Evolutionary conservation across 2,113 vertebrate genomes (phyloP).

Genomic region (Rynchops niger): DNA sequence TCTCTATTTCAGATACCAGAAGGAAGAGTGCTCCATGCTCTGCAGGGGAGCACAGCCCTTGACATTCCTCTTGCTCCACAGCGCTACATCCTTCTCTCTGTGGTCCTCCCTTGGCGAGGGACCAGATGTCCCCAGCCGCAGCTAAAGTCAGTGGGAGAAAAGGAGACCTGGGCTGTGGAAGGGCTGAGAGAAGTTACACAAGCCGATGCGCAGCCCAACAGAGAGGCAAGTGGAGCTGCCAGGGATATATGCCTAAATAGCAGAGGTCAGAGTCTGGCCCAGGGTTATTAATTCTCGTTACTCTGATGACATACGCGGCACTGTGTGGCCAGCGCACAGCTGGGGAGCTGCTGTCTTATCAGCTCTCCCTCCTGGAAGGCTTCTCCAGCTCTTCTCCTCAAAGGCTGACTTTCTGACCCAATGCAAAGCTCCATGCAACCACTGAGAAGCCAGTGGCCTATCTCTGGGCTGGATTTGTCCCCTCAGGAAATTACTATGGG

Average conservation of each 20-base stretch:
- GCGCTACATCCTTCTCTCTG: fast-evolving
- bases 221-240: not conserved
- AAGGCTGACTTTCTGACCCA: constrained; percentile 41
- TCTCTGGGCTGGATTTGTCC: constrained; percentile 37
- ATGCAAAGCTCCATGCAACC: not conserved
- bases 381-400: constrained; percentile 42
- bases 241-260: not conserved
- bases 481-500: constrained; percentile 48
- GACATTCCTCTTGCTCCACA: not conserved
- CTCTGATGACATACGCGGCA: not conserved
- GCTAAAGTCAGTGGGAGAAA: not conserved
- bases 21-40: not conserved
- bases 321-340: constrained; percentile 44
- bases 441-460: constrained; percentile 15
- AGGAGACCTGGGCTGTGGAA: not conserved
- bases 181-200: not conserved
- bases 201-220: not conserved
- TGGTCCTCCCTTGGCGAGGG: not conserved
- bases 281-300: constrained; percentile 26
- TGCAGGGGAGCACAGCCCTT: not conserved
- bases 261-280: constrained; percentile 46
- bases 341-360: constrained; percentile 57
- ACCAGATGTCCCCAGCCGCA: not conserved
- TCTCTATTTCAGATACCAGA: not conserved
- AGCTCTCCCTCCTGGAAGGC: constrained; percentile 51